These are phyloP conservation scores for Siniperca chuatsi DNA, from an alignment of 2,113 vertebrate species.

Conservation along the genomic window DNA sequence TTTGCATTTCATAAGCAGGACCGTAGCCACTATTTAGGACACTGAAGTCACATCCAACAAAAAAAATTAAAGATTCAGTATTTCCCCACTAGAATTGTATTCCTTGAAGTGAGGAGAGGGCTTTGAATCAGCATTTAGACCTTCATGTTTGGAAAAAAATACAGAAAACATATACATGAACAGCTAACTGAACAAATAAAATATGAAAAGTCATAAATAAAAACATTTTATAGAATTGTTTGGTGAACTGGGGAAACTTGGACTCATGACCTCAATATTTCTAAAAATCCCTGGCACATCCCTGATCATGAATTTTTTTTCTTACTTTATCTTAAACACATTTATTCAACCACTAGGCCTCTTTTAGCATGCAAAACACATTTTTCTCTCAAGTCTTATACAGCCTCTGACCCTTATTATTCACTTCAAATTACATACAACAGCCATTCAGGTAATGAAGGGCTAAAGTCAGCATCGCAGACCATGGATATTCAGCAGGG, in stretches of 20 bases:
- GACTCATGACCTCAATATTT: not conserved
- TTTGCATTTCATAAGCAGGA: not conserved
- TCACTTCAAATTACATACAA: conserved; percentile 10
- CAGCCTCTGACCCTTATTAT: not conserved
- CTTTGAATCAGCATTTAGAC: not conserved
- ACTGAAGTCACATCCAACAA: not conserved
- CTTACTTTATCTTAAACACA: not conserved
- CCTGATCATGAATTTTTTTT: not conserved
- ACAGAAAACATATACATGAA: not conserved
- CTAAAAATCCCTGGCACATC: not conserved
- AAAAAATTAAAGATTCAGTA: not conserved
- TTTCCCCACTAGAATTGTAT: not conserved
- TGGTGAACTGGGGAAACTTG: not conserved
- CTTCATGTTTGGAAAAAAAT: not conserved
- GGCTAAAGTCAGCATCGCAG: not conserved
- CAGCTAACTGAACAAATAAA: not conserved
- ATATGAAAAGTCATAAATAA: not conserved
- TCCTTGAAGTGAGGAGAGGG: not conserved
- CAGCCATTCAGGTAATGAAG: conserved; percentile 7
- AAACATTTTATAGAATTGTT: not conserved
- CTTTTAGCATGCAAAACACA: not conserved
- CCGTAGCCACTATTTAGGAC: not conserved
- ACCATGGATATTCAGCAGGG: not conserved
- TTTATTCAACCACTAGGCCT: not conserved
- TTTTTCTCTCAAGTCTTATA: not conserved